phyloP scores from a whole-genome alignment of 2,888 invertebrate species.

The Anthrax anthrax region DNA sequence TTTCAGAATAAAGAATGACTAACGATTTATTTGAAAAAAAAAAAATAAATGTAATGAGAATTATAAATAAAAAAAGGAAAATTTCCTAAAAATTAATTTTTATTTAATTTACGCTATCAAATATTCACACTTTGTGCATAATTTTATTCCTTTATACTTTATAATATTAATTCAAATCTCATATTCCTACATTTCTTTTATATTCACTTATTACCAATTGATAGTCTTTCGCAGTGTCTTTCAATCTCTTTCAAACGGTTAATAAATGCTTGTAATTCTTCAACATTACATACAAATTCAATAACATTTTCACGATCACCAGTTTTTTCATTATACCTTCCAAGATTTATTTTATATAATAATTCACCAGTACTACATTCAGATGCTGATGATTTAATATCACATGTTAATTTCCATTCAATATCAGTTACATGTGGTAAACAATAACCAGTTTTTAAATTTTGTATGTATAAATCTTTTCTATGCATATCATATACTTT shows the following conservation, averaged over 20 bases:
- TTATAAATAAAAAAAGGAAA: no score
- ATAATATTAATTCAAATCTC: no score
- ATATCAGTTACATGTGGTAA: conserved; percentile 30
- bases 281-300: conserved; percentile 31
- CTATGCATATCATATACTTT: conserved; percentile 27
- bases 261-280: conserved; percentile 32
- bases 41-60: no score
- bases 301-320: conserved; percentile 26
- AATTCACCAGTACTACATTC: conserved; percentile 24
- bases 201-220: no score
- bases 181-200: no score
- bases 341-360: conserved; percentile 28
- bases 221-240: conserved; percentile 27
- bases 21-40: no score
- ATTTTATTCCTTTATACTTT: no score
- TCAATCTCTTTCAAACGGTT: conserved; percentile 32
- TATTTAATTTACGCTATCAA: no score
- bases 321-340: conserved; percentile 24
- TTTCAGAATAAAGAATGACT: no score
- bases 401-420: conserved; percentile 31
- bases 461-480: conserved; percentile 25
- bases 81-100: no score
- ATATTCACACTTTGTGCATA: no score
- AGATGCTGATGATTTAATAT: conserved; percentile 29
- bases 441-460: conserved; percentile 24